phyloP scores from a whole-genome alignment of 1,140 invertebrate genomes.

The Tetramorium alpestre region DNA sequence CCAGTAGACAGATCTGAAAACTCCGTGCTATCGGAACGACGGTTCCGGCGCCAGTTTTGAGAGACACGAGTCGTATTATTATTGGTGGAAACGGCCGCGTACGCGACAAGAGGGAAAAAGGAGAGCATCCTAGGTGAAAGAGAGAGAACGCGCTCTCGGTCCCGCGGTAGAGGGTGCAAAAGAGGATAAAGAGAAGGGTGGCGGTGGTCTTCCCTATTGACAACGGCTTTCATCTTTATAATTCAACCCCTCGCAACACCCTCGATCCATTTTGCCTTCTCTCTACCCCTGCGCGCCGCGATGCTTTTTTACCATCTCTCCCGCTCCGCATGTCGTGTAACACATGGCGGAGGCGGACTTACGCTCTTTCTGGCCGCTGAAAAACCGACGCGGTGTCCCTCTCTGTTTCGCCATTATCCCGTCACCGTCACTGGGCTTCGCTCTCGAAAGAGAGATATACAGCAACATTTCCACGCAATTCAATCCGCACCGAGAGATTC shows the following conservation, averaged over 20 bases:
- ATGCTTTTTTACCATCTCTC: slow-evolving; percentile 79
- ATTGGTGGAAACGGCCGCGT: slow-evolving; percentile 14
- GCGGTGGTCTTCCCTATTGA: slow-evolving; percentile 80
- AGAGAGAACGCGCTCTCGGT: background rate
- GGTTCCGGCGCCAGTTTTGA: slow-evolving; percentile 55
- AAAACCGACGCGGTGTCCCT: slow-evolving; percentile 44
- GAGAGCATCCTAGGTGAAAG: background rate
- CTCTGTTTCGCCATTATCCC: slow-evolving; percentile 50
- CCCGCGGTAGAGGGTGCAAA: slow-evolving; percentile 68
- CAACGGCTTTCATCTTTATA: slow-evolving; percentile 84
- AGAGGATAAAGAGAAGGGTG: slow-evolving; percentile 78
- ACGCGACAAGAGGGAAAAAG: background rate
- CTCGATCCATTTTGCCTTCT: slow-evolving; percentile 82
- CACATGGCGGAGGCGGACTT: slow-evolving; percentile 61
- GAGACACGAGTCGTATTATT: slow-evolving; percentile 59
- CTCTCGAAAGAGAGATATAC: background rate
- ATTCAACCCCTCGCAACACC: slow-evolving; percentile 82
- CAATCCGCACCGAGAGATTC: slow-evolving; percentile 22
- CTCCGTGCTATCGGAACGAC: slow-evolving; percentile 19
- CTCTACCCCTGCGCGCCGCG: slow-evolving; percentile 72
- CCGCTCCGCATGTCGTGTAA: slow-evolving; percentile 65
- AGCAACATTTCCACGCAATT: slow-evolving; percentile 34
- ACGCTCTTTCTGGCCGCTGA: slow-evolving; percentile 53
- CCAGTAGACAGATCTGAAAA: slow-evolving; percentile 49
- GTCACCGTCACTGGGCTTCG: slow-evolving; percentile 18